These are phyloP conservation scores for Melanogrammus aeglefinus DNA, from an alignment of 2,797 vertebrate genomes.

Conservation along the genomic window DNA sequence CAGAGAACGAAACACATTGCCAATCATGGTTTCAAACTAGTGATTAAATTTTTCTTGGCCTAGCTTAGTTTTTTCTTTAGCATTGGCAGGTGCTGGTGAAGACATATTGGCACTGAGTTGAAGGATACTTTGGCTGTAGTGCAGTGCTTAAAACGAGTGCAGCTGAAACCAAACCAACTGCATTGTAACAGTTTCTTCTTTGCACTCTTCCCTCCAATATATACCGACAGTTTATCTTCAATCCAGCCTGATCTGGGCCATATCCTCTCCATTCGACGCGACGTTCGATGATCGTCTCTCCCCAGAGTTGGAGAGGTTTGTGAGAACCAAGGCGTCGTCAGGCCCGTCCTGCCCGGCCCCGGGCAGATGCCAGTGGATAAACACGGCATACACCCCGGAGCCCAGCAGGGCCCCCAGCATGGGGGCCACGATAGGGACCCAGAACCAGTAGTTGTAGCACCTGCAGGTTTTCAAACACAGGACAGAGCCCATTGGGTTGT, in stretches of 20 bases:
- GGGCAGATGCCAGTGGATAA: not conserved
- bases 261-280: not conserved
- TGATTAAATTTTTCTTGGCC: not conserved
- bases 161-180: not conserved
- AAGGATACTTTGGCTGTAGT: not conserved
- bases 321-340: not conserved
- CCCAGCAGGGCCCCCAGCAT: not conserved
- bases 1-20: not conserved
- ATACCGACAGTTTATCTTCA: not conserved
- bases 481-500: not conserved
- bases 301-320: not conserved
- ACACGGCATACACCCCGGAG: not conserved
- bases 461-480: not conserved
- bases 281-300: not conserved
- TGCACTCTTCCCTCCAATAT: not conserved
- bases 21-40: not conserved
- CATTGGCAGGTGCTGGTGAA: not conserved
- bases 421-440: not conserved
- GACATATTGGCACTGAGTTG: not conserved
- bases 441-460: not conserved
- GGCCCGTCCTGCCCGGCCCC: not conserved
- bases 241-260: not conserved
- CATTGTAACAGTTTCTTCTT: not conserved
- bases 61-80: not conserved
- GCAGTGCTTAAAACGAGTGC: not conserved